Base-by-base conservation (phyloP, 2,888 invertebrate genomes). In the Latrodectus elegans region DNA sequence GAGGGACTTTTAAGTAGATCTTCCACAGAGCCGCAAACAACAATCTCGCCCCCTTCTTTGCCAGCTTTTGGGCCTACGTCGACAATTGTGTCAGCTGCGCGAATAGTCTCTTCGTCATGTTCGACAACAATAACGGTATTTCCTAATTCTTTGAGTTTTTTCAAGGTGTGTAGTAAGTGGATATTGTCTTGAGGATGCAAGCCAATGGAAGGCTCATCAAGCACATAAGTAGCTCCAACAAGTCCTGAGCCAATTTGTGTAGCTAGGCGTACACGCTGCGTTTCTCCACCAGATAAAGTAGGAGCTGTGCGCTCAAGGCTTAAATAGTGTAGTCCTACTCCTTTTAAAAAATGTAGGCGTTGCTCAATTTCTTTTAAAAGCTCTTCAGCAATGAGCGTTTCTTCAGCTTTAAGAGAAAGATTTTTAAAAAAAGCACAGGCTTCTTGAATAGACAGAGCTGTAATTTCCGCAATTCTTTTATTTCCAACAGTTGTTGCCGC, bases 11-110 rank as follows among this genome's bases (percentile, higher is more conserved):
- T 12, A n/a, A 53, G 15, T 14, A 74, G 14, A 14, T 14, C 49
- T 12, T 49, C 65, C 12, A 65, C 71, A n/a, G 81, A 65, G 22
- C 90, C 90, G 26, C 76, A 65, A 6, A 84, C 89, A 17, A 90
- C 80, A 14, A 90, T 53, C 17, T 79, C 72, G 12, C 90, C 90
- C 14, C 90, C 90, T 68, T 88, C 79, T 15, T 49, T 64, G 51
- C 90, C 90, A 8, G 90, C 90, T 14, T 68, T 78, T 14, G 90
- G 90, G n/a, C 90, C 90, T 11, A 90, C 79, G 64, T 90, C 90
- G 11, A 90, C 52, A 12, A 90, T 12, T n/a, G 79, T 67, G 84
- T 90, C 89, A 10, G 89, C 82, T 12, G 75, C 55, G 8, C 6
- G 51, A 17, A 89, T 89, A 15, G 74, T 78, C 15, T 89, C 89